Evolutionary conservation across 2,888 invertebrate genomes (phyloP).

Genomic region (Cryptocheilus praepositus): DNA sequence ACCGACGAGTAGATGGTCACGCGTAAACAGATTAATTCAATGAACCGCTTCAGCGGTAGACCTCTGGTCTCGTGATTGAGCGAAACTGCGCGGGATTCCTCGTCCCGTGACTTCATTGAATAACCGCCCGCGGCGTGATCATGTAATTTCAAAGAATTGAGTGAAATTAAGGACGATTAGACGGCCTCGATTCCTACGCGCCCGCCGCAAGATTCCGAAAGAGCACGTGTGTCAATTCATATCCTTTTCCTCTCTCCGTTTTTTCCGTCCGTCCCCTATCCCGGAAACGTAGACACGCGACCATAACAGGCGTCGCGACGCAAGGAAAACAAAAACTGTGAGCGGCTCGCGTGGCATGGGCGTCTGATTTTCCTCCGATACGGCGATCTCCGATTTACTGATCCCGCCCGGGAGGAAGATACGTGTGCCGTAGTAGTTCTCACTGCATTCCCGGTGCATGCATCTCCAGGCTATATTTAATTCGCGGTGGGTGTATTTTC

Average conservation of each 20-base stretch:
- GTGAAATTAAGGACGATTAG: conserved; percentile 20
- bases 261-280: too few species aligned
- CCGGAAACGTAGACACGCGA: too few species aligned
- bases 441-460: conserved; percentile 48
- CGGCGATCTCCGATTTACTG: conserved; percentile 30
- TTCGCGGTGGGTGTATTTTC: conserved; percentile 58
- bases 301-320: conserved; percentile 1
- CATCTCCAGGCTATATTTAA: conserved; percentile 59
- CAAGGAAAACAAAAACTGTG: not conserved
- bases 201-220: not conserved
- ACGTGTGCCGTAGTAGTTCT: conserved; percentile 39
- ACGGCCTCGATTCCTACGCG: conserved; percentile 1
- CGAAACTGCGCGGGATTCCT: conserved; percentile 4
- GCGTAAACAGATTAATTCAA: conserved; percentile 43
- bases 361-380: too few species aligned
- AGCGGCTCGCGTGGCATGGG: too few species aligned
- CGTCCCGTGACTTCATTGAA: conserved; percentile 10
- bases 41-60: conserved; percentile 10
- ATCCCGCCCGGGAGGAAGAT: conserved; percentile 27
- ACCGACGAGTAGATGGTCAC: not conserved
- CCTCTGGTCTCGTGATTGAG: conserved; percentile 2
- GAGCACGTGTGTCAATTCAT: too few species aligned
- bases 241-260: not conserved
- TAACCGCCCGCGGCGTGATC: conserved; percentile 9
- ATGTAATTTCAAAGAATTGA: conserved; percentile 21